Evolutionary conservation across 2,888 invertebrate genomes (phyloP).

Genomic region (Epirrhoe alternata): DNA sequence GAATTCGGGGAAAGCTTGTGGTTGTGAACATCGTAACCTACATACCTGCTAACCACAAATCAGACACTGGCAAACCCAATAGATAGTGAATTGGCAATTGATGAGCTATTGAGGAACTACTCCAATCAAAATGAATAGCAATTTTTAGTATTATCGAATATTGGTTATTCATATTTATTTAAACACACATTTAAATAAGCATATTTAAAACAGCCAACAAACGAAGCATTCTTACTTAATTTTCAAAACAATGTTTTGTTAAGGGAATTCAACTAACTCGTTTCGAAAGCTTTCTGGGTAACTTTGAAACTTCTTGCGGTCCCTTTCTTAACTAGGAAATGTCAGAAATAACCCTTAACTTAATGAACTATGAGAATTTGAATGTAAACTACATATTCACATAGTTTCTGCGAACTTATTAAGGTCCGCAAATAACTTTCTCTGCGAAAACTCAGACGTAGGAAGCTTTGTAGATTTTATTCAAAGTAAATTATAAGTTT

Average conservation of each 20-base stretch:
- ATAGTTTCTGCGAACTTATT: constrained; percentile 13
- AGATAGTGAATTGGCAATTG: no score
- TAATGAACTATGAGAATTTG: constrained; percentile 22
- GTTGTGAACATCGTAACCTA: constrained; percentile 8
- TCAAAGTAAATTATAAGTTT: not conserved
- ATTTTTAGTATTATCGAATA: no score
- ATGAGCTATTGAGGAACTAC: no score
- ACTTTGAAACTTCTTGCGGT: constrained; percentile 27
- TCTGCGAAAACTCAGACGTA: not conserved
- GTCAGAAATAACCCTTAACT: constrained; percentile 21
- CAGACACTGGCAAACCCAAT: not conserved
- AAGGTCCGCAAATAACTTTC: not conserved
- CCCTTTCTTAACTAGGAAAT: constrained; percentile 26
- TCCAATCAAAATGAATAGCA: no score
- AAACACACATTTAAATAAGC: no score
- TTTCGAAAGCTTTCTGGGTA: constrained; percentile 13
- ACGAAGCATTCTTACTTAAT: no score
- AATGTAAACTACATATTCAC: constrained; percentile 1
- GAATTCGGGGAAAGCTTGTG: constrained; percentile 16
- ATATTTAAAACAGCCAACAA: no score
- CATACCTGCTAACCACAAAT: constrained; percentile 1
- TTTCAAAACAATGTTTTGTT: constrained; percentile 4
- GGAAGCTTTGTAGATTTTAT: not conserved
- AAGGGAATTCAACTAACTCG: constrained; percentile 21
- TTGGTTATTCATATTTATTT: no score